Base-by-base conservation (phyloP, 2,113 vertebrate genomes). In the Cheilinus undulatus region DNA sequence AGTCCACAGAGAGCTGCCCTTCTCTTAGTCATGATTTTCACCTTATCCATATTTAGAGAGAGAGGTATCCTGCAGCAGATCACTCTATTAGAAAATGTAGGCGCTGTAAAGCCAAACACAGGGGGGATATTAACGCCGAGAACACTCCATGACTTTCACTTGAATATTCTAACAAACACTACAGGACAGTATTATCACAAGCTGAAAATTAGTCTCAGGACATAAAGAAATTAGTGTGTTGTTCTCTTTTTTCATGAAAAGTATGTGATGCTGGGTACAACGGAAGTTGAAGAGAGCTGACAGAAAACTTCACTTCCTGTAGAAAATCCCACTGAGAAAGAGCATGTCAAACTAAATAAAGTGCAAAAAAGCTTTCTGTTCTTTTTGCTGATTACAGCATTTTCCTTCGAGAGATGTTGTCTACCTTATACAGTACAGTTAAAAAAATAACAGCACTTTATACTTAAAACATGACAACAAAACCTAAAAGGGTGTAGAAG, bases 1-100 rank as follows among this genome's bases (percentile, higher is more conserved):
- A 73, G 63, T 36, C 65, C 43, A 52, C 42, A 2, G 34, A 22
- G 50, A 50, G 61, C 27, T 54, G 15, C 38, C 45, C 66, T 54
- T 56, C 52, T 45, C 28, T 52, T 32, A 15, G 40, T 50, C 19
- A 52, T 23, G 60, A 22, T 43, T 56, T 76, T 23, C 40, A 51
- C 23, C 27, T 64, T 24, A 12, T 9, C 10, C 22, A 14, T 60
- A 26, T 24, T 2, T 26, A 19, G n/a, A 36, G 24, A 34, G 26
- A 50, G 36, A 45, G 4, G 8, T 34, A 34, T 62, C 43, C 38
- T 46, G 15, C 52, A 17, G 27, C 22, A 3, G 54, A 73, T 57
- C 3, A 4, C 28, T 60, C 20, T 17, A 19, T 64, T 17, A 56
- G 40, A 9, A n/a, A 8, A n/a, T 20, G 1, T 40, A n/a, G 42